Conservation (phyloP, 2,113 vertebrate species). For the Entelurus aequoreus region DNA sequence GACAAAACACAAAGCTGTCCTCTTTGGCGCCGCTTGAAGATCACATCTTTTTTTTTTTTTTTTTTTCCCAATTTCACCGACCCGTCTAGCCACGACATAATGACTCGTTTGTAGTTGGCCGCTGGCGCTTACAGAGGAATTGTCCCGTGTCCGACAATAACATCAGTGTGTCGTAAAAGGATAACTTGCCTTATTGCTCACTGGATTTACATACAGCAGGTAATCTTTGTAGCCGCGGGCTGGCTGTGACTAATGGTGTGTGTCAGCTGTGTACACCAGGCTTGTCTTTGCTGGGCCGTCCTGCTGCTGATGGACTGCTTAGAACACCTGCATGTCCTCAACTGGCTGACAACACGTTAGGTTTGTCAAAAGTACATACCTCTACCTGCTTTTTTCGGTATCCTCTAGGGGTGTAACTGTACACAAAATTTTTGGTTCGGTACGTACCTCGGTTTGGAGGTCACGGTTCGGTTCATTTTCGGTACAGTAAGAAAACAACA, state of each 20-base stretch:
- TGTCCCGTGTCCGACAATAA: constrained; percentile 51
- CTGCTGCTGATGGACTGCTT: constrained; percentile 38
- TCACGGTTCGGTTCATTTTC: too few relatives aligned
- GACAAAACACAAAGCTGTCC: constrained; percentile 23
- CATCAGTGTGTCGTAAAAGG: constrained; percentile 35
- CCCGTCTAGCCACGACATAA: constrained; percentile 38
- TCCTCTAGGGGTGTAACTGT: too few relatives aligned
- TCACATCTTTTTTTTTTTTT: constrained; percentile 32
- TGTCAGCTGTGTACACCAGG: constrained; percentile 55
- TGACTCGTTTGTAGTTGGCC: constrained; percentile 50
- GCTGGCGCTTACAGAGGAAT: constrained; percentile 32
- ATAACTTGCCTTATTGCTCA: constrained; percentile 59
- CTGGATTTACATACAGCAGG: constrained; percentile 65
- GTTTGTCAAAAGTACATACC: too few relatives aligned
- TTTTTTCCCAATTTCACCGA: constrained; percentile 37
- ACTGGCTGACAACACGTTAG: too few relatives aligned
- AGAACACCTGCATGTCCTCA: constrained; percentile 8
- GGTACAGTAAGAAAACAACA: too few relatives aligned
- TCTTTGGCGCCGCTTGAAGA: constrained; percentile 25
- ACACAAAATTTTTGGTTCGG: too few relatives aligned
- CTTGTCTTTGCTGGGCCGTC: constrained; percentile 49
- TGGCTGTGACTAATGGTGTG: constrained; percentile 58
- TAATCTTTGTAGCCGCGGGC: constrained; percentile 52
- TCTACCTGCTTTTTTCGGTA: too few relatives aligned
- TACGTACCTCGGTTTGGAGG: too few relatives aligned